Conservation (phyloP, 2,888 invertebrate genomes). For the Ligdia adustata region DNA sequence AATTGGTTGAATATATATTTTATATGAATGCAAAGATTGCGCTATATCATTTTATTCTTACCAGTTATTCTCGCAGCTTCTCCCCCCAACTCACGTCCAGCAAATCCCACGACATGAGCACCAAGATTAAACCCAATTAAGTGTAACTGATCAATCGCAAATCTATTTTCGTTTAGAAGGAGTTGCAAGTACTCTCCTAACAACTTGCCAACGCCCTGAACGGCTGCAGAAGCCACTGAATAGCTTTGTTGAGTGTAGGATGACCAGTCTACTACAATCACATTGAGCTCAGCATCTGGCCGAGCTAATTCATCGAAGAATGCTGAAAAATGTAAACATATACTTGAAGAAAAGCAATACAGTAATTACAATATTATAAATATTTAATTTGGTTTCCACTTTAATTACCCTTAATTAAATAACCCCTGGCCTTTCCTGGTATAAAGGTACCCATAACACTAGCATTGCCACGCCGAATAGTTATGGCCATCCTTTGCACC, state of each 20-base stretch:
- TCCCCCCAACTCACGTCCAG: constrained; percentile 43
- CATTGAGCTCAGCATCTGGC: constrained; percentile 40
- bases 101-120: constrained; percentile 58
- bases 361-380: too few relatives aligned
- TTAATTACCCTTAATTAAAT: too few relatives aligned
- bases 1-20: too few relatives aligned
- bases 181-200: constrained; percentile 42
- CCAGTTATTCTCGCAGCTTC: constrained; percentile 61
- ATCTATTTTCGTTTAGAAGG: constrained; percentile 28
- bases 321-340: too few relatives aligned
- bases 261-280: constrained; percentile 63
- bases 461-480: too few relatives aligned
- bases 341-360: too few relatives aligned
- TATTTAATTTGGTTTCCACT: too few relatives aligned
- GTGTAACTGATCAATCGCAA: constrained; percentile 41
- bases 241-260: constrained; percentile 46
- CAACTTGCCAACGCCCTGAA: constrained; percentile 44
- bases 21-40: too few relatives aligned
- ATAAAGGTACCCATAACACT: too few relatives aligned
- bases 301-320: neutral
- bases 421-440: too few relatives aligned
- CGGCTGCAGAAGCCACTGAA: constrained; percentile 43
- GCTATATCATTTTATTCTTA: constrained; percentile 30
- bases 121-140: constrained; percentile 63
- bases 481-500: too few relatives aligned